Evolutionary conservation across 2,113 vertebrate species (phyloP).

Genomic region (Xyliphius kryptos): DNA sequence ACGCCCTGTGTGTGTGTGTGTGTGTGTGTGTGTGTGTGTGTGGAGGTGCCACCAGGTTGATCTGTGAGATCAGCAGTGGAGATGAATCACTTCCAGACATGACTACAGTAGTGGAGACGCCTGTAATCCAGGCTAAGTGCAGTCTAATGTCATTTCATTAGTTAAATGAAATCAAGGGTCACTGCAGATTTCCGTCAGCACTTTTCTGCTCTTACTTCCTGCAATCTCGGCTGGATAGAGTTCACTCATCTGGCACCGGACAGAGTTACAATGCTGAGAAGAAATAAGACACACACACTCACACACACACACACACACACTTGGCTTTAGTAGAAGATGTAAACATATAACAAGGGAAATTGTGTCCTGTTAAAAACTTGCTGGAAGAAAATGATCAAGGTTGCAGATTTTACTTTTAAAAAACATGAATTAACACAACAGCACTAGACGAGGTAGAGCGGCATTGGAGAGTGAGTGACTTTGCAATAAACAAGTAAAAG

Average conservation of each 20-base stretch:
- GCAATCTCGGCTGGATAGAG: conserved; percentile 13
- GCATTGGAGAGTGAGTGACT: too few relatives aligned
- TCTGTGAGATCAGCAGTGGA: neutral
- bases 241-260: conserved; percentile 1
- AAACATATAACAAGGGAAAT: too few relatives aligned
- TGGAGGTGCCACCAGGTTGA: conserved; percentile 15
- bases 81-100: conserved; percentile 17
- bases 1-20: neutral
- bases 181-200: conserved; percentile 22
- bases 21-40: too few relatives aligned
- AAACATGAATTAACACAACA: too few relatives aligned
- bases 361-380: too few relatives aligned
- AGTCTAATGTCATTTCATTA: conserved; percentile 30
- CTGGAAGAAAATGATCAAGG: too few relatives aligned
- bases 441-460: too few relatives aligned
- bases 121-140: conserved; percentile 30
- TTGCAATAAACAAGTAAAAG: too few relatives aligned
- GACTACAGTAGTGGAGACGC: conserved; percentile 13
- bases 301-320: too few relatives aligned
- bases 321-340: too few relatives aligned
- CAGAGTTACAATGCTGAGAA: neutral
- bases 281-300: neutral
- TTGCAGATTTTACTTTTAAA: too few relatives aligned
- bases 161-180: conserved; percentile 22
- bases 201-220: conserved; percentile 17